These are phyloP conservation scores for Peromyscus aztecus DNA, from an alignment of 2,797 vertebrate species.

Conservation along the genomic window DNA sequence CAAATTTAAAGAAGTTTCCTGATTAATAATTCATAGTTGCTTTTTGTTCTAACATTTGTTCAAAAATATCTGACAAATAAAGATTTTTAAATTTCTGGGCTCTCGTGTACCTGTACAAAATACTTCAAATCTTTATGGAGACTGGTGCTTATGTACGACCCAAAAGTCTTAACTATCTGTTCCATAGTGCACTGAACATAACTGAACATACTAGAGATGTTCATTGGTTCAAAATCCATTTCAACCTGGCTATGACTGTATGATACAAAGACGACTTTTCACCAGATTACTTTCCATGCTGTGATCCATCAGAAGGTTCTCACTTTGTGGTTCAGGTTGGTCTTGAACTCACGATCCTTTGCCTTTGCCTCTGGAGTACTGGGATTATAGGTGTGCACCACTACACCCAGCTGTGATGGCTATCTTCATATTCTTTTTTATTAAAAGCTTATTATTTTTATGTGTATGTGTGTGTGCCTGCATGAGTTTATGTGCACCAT, in stretches of 20 bases:
- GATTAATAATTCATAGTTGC: neutral
- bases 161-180: neutral
- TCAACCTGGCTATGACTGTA: neutral
- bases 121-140: neutral
- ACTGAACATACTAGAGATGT: neutral
- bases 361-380: neutral
- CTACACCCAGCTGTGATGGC: neutral
- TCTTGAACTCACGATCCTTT: neutral
- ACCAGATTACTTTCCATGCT: neutral
- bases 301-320: neutral
- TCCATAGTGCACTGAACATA: neutral
- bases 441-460: neutral
- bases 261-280: neutral
- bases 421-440: neutral
- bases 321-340: neutral
- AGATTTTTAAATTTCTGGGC: neutral
- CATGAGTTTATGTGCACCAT: neutral
- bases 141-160: neutral
- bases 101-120: neutral
- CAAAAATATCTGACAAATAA: neutral
- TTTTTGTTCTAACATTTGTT: slow-evolving; percentile 25
- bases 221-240: neutral
- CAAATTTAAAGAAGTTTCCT: slow-evolving; percentile 17
- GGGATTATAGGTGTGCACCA: neutral
- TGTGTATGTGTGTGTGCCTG: neutral